Evolutionary conservation across 2,888 invertebrate genomes (phyloP).

Genomic region (Rotaria macrura): DNA sequence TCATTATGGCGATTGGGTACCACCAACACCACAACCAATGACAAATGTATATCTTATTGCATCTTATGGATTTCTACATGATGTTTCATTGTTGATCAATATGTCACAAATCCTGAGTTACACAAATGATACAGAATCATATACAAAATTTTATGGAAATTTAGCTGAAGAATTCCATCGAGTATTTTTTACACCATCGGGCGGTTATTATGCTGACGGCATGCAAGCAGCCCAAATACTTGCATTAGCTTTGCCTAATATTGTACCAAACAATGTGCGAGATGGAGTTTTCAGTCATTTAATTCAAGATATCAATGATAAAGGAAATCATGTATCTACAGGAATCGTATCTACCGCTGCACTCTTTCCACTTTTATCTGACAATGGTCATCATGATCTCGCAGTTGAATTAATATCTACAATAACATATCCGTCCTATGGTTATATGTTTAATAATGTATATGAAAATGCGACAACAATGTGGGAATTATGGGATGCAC

Average conservation of each 20-base stretch:
- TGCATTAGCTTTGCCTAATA: constrained; percentile 10
- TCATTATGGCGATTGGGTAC: constrained; percentile 17
- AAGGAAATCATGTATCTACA: not conserved
- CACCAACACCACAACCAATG: not conserved
- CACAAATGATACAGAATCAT: not conserved
- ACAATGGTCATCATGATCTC: constrained; percentile 2
- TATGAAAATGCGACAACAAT: constrained; percentile 14
- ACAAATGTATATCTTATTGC: not conserved
- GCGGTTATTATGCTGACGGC: constrained; percentile 10
- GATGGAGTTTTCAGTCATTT: not conserved
- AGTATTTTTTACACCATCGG: not conserved
- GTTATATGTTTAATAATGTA: constrained; percentile 12
- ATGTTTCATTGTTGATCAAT: not conserved
- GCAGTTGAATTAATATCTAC: not conserved
- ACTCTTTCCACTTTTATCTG: not conserved
- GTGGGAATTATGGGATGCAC: constrained; percentile 21
- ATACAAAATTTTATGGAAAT: not conserved
- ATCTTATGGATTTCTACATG: not conserved
- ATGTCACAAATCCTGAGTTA: not conserved
- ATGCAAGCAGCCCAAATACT: constrained; percentile 11
- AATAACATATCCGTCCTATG: not conserved
- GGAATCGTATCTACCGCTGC: not conserved
- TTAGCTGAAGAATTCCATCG: constrained; percentile 10
- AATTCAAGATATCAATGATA: not conserved
- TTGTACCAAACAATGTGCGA: not conserved